Evolutionary conservation across 2,888 invertebrate species (phyloP).

Genomic region (Marasmarcha lunaedactyla): DNA sequence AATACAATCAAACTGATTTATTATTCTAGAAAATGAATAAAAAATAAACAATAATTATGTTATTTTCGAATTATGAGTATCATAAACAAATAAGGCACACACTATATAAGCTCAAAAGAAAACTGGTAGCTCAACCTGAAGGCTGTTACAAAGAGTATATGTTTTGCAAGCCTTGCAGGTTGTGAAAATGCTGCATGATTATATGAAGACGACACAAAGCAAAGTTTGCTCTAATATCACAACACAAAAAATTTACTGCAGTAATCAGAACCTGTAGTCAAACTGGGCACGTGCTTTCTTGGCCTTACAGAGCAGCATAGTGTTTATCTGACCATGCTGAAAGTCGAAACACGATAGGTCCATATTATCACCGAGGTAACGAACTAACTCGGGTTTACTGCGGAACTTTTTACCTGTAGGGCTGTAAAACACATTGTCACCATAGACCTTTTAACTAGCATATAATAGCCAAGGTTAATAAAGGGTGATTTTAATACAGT

Average conservation of each 20-base stretch:
- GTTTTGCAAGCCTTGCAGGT: background rate
- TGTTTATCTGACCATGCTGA: slow-evolving; percentile 82
- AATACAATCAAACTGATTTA: too few species aligned
- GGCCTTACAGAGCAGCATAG: slow-evolving; percentile 77
- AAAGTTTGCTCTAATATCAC: slow-evolving; percentile 60
- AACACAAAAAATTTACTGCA: slow-evolving; percentile 58
- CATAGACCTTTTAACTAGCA: slow-evolving; percentile 21
- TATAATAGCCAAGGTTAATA: slow-evolving; percentile 12
- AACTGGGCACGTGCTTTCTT: slow-evolving; percentile 77
- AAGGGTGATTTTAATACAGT: slow-evolving; percentile 19
- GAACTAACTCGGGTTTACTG: slow-evolving; percentile 84
- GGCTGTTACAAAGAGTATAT: too few species aligned
- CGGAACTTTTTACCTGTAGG: slow-evolving; percentile 86
- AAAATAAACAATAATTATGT: background rate
- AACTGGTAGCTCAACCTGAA: too few species aligned
- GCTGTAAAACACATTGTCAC: slow-evolving; percentile 57
- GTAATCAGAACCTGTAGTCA: slow-evolving; percentile 74
- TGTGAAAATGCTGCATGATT: background rate
- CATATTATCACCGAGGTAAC: slow-evolving; percentile 81
- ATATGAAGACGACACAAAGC: slow-evolving; percentile 36
- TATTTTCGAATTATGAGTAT: too few species aligned
- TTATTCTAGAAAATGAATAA: background rate
- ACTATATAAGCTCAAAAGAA: too few species aligned
- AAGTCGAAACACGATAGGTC: slow-evolving; percentile 88
- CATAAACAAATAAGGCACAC: too few species aligned